Base-by-base conservation (phyloP, 2,888 invertebrate genomes). In the Caenorhabditis sinica region DNA sequence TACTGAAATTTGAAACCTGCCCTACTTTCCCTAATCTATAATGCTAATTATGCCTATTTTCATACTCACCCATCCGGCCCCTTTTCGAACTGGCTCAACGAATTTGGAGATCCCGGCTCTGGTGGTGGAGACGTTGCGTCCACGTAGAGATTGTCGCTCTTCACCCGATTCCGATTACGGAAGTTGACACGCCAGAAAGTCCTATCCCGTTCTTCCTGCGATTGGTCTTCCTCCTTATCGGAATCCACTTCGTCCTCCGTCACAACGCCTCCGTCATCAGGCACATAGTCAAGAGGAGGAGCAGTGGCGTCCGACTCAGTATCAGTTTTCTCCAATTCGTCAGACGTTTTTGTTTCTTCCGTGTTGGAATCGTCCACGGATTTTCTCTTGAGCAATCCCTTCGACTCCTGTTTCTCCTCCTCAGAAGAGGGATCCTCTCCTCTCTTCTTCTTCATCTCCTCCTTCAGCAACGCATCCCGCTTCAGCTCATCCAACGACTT, bases 131-230 rank as follows among this genome's bases (percentile, higher is more conserved):
- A 33, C 0, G 56, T 66, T 2, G 33, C 3, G 6, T 72, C 66
- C 17, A 80, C 72, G 0, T 2, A 8, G 20, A 80, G 33, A 0
- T 23, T 15, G 25, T 72, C 72, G 33, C 65, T 56, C n/a, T 9
- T 33, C 30, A 80, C 53, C 0, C 45, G 80, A 17, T 72, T 45
- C n/a, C 66, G 80, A 28, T 8, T 23, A 9, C 80, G 65, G 51
- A 72, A 80, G 43, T 66, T 65, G 66, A 72, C 51, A 8, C 80
- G 56, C 30, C 49, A 80, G 23, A 53, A 30, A 4, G 51, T 51
- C 25, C 40, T 28, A 11, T 66, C 76, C 25, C 1, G 40, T 4
- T 69, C 9, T 2, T 56, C 56, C 25, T 1, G 17, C 28, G 25
- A 23, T 2, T 30, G 25, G 28, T 66, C 71, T 28, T 30, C 58